Conservation (phyloP, 2,113 vertebrate species). For the Phyllopteryx taeniolatus region DNA sequence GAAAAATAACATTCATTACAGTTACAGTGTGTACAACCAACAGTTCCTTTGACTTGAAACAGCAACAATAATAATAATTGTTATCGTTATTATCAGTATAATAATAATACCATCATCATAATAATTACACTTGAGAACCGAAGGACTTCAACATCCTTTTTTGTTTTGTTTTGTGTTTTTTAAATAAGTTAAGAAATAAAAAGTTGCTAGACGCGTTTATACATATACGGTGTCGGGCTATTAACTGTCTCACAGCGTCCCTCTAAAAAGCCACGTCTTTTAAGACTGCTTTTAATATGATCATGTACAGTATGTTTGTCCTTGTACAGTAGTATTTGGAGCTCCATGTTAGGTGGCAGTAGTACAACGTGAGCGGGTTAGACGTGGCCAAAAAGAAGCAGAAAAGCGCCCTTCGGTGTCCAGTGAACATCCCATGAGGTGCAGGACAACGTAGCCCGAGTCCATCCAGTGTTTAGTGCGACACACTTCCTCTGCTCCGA, state of each 20-base stretch:
- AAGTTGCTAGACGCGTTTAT: conserved; percentile 51
- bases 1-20: conserved; percentile 78
- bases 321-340: conserved; percentile 45
- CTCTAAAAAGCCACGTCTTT: conserved; percentile 45
- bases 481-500: conserved; percentile 24
- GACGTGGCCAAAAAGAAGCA: conserved; percentile 9
- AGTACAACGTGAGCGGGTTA: conserved; percentile 55
- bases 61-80: conserved; percentile 69
- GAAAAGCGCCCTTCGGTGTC: conserved; percentile 33
- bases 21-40: conserved; percentile 71
- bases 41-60: conserved; percentile 35
- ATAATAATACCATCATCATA: conserved; percentile 46
- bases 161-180: conserved; percentile 26
- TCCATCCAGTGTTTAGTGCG: conserved; percentile 58
- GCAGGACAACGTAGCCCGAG: neutral
- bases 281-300: conserved; percentile 51
- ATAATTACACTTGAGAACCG: conserved; percentile 71
- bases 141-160: conserved; percentile 42
- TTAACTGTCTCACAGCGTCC: conserved; percentile 50
- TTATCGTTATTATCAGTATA: conserved; percentile 17
- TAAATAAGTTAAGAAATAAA: conserved; percentile 79
- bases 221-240: conserved; percentile 60
- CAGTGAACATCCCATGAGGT: conserved; percentile 32
- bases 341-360: conserved; percentile 52
- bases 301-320: conserved; percentile 42